Evolutionary conservation across 2,113 vertebrate genomes (phyloP).

Genomic region (Colossoma macropomum): DNA sequence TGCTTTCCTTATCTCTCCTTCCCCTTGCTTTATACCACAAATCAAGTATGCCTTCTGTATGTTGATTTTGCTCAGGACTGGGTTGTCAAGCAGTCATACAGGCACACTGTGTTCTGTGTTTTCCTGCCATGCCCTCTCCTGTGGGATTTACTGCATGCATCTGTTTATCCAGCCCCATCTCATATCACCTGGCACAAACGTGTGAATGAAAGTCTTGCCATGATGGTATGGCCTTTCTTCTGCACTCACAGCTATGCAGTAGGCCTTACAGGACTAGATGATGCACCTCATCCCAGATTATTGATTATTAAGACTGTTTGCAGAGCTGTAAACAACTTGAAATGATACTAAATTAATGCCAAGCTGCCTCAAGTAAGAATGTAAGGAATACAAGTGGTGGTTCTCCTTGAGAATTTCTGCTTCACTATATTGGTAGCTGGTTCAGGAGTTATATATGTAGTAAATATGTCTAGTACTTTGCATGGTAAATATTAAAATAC

Average conservation of each 20-base stretch:
- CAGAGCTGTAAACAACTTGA: neutral
- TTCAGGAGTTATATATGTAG: too few species aligned
- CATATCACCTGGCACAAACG: neutral
- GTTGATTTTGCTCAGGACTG: neutral
- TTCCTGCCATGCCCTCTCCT: neutral
- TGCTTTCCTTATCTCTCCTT: neutral
- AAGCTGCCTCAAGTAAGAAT: too few species aligned
- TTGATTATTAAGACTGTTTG: neutral
- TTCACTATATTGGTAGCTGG: too few species aligned
- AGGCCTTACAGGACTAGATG: neutral
- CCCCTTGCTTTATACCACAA: neutral
- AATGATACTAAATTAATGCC: too few species aligned
- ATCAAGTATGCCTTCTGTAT: neutral
- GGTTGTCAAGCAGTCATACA: neutral
- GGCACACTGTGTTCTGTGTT: neutral
- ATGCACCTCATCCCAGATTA: too few species aligned
- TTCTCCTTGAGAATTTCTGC: too few species aligned
- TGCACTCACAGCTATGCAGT: neutral
- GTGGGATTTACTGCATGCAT: neutral
- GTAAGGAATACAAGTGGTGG: too few species aligned
- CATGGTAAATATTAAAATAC: too few species aligned
- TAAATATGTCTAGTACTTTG: too few species aligned
- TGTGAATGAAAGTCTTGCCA: neutral
- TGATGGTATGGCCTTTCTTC: neutral
- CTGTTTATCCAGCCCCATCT: neutral